Base-by-base conservation (phyloP, 1,140 invertebrate genomes). In the Lucilia cuprina region DNA sequence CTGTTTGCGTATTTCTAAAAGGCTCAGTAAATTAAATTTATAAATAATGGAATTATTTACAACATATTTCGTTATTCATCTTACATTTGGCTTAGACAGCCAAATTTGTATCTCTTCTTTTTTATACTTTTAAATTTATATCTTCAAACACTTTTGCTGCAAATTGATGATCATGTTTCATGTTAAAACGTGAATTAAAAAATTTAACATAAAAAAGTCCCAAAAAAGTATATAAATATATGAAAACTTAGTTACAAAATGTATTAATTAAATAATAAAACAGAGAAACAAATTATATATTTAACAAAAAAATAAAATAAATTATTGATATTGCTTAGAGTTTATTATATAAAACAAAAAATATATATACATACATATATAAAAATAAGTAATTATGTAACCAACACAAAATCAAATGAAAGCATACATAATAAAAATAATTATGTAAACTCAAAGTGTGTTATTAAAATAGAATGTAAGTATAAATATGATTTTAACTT, bases 331-430 rank as follows among this genome's bases (percentile, higher is more conserved):
- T 80, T 80, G 77, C 77, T 80, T 80, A 80, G 77, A 80, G 77
- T 80, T 80, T 80, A 80, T 80, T 80, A 50, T 50, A 80, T 49
- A 80, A 49, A 78, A 25, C 49, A 21, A 30, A 49, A 50, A 49
- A 78, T n/a, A 19, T 47, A 80, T 80, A 50, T 80, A 80, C 50
- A 80, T 9, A 80, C 13, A 80, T 49, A 80, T 80, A 49, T 50
- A 80, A 80, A 12, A 80, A 80, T 80, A 80, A 80, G 77, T 80
- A 80, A 80, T 50, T 80, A 80, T 80, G 77, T 80, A 80, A 80
- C 49, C 41, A 9, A 80, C 77, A 80, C 77, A 80, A 80, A 80
- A 80, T 50, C 41, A 80, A 80, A 80, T 50, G 17, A 49, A 49
- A 80, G 47, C 35, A 80, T 80, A 49, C 77, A 80, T 80, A 80